Evolutionary conservation across 2,888 invertebrate species (phyloP).

Genomic region (Aphidoletes aphidimyza): DNA sequence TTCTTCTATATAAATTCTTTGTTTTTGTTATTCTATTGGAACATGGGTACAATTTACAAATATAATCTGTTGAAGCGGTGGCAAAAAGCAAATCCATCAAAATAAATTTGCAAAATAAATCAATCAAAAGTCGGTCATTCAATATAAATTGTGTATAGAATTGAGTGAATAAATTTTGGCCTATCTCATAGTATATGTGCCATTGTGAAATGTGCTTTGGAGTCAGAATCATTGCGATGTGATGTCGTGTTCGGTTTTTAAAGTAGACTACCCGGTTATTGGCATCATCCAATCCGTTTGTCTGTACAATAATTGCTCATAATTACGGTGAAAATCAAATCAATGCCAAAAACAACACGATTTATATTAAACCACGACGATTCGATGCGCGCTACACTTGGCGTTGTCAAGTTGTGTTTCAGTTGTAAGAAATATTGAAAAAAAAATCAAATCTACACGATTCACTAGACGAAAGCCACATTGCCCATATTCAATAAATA

Average conservation of each 20-base stretch:
- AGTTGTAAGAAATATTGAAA: too few relatives aligned
- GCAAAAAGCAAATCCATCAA: slow-evolving; percentile 30
- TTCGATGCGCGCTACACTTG: neutral
- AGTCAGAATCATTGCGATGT: neutral
- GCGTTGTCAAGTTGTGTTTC: neutral
- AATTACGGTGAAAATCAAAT: slow-evolving; percentile 30
- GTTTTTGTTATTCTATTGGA: neutral
- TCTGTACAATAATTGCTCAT: neutral
- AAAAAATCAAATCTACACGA: neutral
- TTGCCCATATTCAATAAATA: neutral
- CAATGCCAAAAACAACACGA: slow-evolving; percentile 10
- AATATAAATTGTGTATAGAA: neutral
- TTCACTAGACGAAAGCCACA: neutral
- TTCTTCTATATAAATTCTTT: neutral
- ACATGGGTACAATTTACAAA: neutral
- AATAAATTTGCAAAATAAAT: neutral
- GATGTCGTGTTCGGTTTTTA: neutral
- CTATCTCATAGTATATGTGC: neutral
- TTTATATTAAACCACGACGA: neutral
- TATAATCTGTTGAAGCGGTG: neutral
- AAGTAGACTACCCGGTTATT: slow-evolving; percentile 31
- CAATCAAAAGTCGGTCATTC: neutral
- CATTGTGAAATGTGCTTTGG: neutral
- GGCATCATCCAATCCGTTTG: neutral
- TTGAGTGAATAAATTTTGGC: neutral